Conservation (phyloP, 2,888 invertebrate species). For the Lordiphosa andalusiaca region DNA sequence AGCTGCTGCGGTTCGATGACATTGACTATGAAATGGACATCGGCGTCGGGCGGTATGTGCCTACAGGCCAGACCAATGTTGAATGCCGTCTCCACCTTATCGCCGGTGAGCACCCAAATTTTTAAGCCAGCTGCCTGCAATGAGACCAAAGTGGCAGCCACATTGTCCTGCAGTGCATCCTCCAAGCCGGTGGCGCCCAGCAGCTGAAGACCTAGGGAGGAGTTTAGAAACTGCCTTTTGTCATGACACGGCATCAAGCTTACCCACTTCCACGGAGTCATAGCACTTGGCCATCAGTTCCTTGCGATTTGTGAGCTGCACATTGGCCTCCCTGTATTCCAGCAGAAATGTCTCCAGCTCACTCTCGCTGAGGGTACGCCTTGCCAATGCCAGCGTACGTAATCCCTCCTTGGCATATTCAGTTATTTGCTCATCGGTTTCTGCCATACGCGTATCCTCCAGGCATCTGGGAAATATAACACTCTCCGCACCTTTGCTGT, state of each 20-base stretch:
- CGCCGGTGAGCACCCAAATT: slow-evolving; percentile 96
- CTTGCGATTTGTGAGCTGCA: slow-evolving; percentile 74
- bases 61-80: slow-evolving; percentile 91
- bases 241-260: slow-evolving; percentile 3
- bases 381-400: slow-evolving; percentile 91
- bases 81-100: slow-evolving; percentile 93
- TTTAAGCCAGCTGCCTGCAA: slow-evolving; percentile 91
- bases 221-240: background rate
- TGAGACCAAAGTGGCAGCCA: slow-evolving; percentile 89
- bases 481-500: slow-evolving; percentile 91
- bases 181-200: slow-evolving; percentile 94
- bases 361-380: slow-evolving; percentile 84
- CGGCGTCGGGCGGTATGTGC: slow-evolving; percentile 83
- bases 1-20: slow-evolving; percentile 80
- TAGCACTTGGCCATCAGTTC: slow-evolving; percentile 72
- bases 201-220: slow-evolving; percentile 83
- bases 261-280: slow-evolving; percentile 76
- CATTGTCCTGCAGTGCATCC: slow-evolving; percentile 92
- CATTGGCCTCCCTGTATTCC: slow-evolving; percentile 67
- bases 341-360: slow-evolving; percentile 85
- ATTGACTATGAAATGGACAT: slow-evolving; percentile 81
- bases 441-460: slow-evolving; percentile 74
- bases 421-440: slow-evolving; percentile 82
- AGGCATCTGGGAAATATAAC: slow-evolving; percentile 85
- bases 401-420: slow-evolving; percentile 86